Percentiles rank a stretch among this genome's conserved stretches.
phyloP scores from a whole-genome alignment of 2,113 vertebrate genomes.

The Sterna hirundo region DNA sequence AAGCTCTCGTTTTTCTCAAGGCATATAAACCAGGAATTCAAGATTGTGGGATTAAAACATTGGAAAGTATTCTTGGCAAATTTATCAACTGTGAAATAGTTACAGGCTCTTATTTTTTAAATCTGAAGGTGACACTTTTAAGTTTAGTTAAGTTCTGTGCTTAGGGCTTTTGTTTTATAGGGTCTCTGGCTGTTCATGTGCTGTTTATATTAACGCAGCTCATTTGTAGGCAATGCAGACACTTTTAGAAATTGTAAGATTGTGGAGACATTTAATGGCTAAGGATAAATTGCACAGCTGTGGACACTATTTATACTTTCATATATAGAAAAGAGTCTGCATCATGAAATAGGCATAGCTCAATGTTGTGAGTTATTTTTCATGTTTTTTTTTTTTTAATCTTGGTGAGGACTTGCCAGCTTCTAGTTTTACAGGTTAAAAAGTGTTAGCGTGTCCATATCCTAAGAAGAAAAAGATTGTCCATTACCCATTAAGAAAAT shows the following conservation, averaged over 20 bases:
- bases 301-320: constrained; percentile 31
- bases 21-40: neutral
- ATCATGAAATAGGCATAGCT: neutral
- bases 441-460: neutral
- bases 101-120: neutral
- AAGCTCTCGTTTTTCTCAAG: neutral
- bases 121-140: neutral
- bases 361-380: neutral
- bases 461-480: neutral
- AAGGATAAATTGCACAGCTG: constrained; percentile 40
- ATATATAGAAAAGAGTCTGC: neutral
- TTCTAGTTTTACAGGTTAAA: neutral
- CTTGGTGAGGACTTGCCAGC: neutral
- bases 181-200: neutral
- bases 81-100: neutral
- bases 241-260: constrained; percentile 11
- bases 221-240: constrained; percentile 35
- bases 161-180: neutral
- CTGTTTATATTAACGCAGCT: constrained; percentile 34
- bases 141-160: neutral
- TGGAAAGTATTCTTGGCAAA: neutral
- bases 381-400: neutral
- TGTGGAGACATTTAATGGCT: constrained; percentile 20
- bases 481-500: neutral
- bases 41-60: neutral